Base-by-base conservation (phyloP, 1,140 invertebrate genomes). In the Panonychus citri region DNA sequence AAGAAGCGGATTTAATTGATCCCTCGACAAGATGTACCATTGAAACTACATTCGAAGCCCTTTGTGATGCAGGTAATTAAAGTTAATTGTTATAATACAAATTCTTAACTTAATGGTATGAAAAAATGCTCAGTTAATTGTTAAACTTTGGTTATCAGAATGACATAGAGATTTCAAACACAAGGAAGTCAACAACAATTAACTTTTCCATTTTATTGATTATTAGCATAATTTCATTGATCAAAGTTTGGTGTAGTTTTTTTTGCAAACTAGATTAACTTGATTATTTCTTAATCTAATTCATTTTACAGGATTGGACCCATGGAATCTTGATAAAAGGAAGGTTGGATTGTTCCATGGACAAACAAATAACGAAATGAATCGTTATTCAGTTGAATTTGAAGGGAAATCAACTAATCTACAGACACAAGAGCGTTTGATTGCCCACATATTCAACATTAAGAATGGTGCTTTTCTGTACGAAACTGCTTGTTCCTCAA, bases 401-500 rank as follows among this genome's bases (percentile, higher is more conserved):
- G 89, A 25, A 12, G 24, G 28, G 21, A 13, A 21, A 28, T 12
- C n/a, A 10, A 12, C 17, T 12, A 19, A 54, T 26, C 13, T 12
- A 5, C 21, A 57, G 19, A 3, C 54, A 30, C 19, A 15, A 25
- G 25, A 24, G 15, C 17, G 27, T 56, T n/a, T 26, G 19, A 81
- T 78, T 86, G 42, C 95, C 95, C 69, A 78, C 89, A 65, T 76
- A 95, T 39, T 93, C 88, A 0, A 95, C 81, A 71, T 82, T 85
- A 51, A 30, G 27, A 19, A 25, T 51, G 24, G 28, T 2, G 93
- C 86, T 68, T 91, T 82, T 68, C 79, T 83, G 2, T 69, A 95
- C 3, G 90, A 96, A 69, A 93, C 90, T 8, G 91, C 90, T 0
- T 97, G 91, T 69, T 93, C 88, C 10, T 53, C 49, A 17, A 17